These are phyloP conservation scores for Zaprionus davidi DNA, from an alignment of 1,140 invertebrate genomes.

Conservation along the genomic window DNA sequence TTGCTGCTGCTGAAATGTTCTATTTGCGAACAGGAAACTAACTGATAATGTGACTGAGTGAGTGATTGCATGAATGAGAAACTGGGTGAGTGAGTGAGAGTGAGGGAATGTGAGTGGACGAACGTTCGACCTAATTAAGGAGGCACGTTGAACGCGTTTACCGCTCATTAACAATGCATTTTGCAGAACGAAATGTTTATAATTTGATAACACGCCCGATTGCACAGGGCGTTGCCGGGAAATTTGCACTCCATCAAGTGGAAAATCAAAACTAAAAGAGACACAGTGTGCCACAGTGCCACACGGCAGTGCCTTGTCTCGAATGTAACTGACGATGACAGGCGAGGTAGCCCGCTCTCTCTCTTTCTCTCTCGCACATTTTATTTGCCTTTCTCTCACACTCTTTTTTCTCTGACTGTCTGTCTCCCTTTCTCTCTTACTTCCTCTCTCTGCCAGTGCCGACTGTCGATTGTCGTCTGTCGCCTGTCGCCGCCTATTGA, in stretches of 20 bases:
- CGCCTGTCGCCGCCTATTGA: conserved; percentile 42
- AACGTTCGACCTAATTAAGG: conserved; percentile 66
- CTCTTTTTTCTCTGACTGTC: not conserved
- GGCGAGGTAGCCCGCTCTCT: not conserved
- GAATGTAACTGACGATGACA: not conserved
- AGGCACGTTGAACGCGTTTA: conserved; percentile 36
- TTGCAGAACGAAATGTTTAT: conserved; percentile 60
- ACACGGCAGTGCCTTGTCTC: not conserved
- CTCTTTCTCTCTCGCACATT: not conserved
- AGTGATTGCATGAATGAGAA: conserved; percentile 6
- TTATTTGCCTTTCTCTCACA: not conserved
- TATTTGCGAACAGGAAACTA: conserved; percentile 4
- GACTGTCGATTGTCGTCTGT: conserved; percentile 3
- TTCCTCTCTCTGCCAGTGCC: conserved; percentile 2
- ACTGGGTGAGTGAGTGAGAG: not conserved
- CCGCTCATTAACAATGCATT: conserved; percentile 72
- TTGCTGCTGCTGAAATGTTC: not conserved
- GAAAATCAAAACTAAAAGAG: conserved; percentile 76
- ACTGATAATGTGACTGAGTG: conserved; percentile 15
- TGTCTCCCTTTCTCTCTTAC: not conserved
- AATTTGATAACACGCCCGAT: conserved; percentile 76
- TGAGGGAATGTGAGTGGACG: not conserved
- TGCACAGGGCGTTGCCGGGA: conserved; percentile 43
- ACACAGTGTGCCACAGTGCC: conserved; percentile 13
- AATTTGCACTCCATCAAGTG: conserved; percentile 81